phyloP scores from a whole-genome alignment of 2,888 invertebrate species.

The Biston stratarius region DNA sequence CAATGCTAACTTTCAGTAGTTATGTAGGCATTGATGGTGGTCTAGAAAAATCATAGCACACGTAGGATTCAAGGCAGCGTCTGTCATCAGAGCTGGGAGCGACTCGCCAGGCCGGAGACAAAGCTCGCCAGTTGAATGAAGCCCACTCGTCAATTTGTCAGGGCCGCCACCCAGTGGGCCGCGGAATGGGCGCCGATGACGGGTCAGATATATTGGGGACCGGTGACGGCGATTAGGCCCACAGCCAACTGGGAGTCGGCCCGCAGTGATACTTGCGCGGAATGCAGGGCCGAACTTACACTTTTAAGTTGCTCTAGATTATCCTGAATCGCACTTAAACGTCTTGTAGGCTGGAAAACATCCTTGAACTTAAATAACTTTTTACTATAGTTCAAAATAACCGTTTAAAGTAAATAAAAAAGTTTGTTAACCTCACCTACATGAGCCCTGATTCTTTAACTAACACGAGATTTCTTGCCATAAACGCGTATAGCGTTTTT shows the following conservation, averaged over 20 bases:
- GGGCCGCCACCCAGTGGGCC: slow-evolving; percentile 78
- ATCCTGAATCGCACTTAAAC: too few relatives aligned
- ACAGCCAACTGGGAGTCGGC: slow-evolving; percentile 69
- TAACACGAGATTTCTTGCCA: too few relatives aligned
- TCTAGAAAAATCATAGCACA: background rate
- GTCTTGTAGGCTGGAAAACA: too few relatives aligned
- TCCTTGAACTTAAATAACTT: too few relatives aligned
- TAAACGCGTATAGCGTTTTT: too few relatives aligned
- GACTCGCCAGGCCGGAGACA: slow-evolving; percentile 1
- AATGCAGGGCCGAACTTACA: background rate
- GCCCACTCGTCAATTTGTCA: slow-evolving; percentile 79
- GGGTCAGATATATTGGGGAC: slow-evolving; percentile 78
- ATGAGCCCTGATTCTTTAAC: too few relatives aligned
- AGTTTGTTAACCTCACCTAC: too few relatives aligned
- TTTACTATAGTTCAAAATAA: too few relatives aligned
- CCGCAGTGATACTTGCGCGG: background rate
- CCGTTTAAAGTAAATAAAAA: too few relatives aligned
- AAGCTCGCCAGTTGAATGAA: slow-evolving; percentile 40
- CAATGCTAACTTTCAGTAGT: too few relatives aligned
- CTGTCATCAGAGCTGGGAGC: slow-evolving; percentile 11
- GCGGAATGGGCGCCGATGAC: slow-evolving; percentile 82
- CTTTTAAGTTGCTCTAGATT: too few relatives aligned
- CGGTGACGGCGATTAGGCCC: slow-evolving; percentile 81
- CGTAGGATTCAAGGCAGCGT: background rate
- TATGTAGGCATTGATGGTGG: background rate